These are phyloP conservation scores for Neodiprion fabricii DNA, from an alignment of 1,140 invertebrate genomes.

Conservation along the genomic window DNA sequence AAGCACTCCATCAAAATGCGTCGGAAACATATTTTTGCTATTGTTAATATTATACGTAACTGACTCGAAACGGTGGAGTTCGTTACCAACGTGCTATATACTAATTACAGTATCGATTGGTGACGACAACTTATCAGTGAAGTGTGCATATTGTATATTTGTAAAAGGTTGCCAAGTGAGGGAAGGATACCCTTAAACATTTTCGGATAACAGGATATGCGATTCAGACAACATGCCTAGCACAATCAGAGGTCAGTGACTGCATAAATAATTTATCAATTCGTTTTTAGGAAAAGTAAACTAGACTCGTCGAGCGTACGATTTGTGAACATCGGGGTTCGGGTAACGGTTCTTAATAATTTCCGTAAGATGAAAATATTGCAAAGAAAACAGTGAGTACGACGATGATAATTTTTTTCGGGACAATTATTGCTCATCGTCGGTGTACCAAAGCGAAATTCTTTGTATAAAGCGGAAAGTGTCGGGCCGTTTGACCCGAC, in stretches of 20 bases:
- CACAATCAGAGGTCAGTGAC: slow-evolving; percentile 63
- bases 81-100: background rate
- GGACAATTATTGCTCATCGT: too few species aligned
- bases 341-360: background rate
- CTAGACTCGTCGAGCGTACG: background rate
- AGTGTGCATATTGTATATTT: slow-evolving; percentile 21
- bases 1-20: background rate
- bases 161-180: slow-evolving; percentile 4
- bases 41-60: background rate
- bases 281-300: too few species aligned
- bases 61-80: background rate
- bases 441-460: too few species aligned
- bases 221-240: slow-evolving; percentile 61
- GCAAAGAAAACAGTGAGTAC: too few species aligned
- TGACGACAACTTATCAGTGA: slow-evolving; percentile 24
- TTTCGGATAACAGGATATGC: slow-evolving; percentile 56
- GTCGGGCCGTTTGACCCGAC: too few species aligned
- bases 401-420: too few species aligned
- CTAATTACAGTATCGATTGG: background rate
- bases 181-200: slow-evolving; percentile 15
- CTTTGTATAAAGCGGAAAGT: too few species aligned
- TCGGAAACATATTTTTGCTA: background rate
- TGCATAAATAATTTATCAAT: slow-evolving; percentile 29
- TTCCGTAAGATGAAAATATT: too few species aligned
- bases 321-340: slow-evolving; percentile 37